A percentile compares a stretch with the other conserved stretches of the same genome.
Evolutionary conservation across 2,888 invertebrate genomes (phyloP).

Genomic region (Drosophila neotestacea): DNA sequence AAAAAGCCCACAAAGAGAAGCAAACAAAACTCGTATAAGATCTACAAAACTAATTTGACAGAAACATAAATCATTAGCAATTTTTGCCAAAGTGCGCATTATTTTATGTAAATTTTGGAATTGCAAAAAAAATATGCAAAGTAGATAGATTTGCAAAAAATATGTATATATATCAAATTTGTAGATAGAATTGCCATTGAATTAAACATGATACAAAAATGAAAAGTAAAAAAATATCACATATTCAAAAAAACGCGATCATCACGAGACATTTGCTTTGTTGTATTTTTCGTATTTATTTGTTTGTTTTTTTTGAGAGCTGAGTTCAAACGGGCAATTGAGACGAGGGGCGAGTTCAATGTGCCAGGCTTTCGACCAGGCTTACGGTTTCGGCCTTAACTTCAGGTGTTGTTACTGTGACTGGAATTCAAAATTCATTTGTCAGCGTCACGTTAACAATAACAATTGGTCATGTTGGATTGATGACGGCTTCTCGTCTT

Average conservation of each 20-base stretch:
- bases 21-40: conserved; percentile 38
- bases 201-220: neutral
- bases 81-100: conserved; percentile 43
- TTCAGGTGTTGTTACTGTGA: conserved; percentile 39
- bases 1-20: conserved; percentile 29
- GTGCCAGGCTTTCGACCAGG: conserved; percentile 57
- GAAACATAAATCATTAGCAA: conserved; percentile 22
- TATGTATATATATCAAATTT: conserved; percentile 7
- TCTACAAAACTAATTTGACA: conserved; percentile 31
- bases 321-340: conserved; percentile 5
- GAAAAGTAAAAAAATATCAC: conserved; percentile 3
- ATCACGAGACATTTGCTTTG: conserved; percentile 43
- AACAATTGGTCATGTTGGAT: conserved; percentile 46
- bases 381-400: conserved; percentile 46
- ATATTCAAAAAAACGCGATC: conserved; percentile 16
- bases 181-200: conserved; percentile 3
- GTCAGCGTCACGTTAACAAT: conserved; percentile 38
- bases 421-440: conserved; percentile 55
- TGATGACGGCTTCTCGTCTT: conserved; percentile 37
- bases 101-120: conserved; percentile 48
- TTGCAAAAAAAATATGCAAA: conserved; percentile 10
- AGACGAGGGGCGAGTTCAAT: conserved; percentile 61
- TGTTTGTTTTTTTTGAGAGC: conserved; percentile 17
- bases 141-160: conserved; percentile 1
- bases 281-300: conserved; percentile 14